Base-by-base conservation (phyloP, 2,888 invertebrate genomes). In the Drosophila phalerata region DNA sequence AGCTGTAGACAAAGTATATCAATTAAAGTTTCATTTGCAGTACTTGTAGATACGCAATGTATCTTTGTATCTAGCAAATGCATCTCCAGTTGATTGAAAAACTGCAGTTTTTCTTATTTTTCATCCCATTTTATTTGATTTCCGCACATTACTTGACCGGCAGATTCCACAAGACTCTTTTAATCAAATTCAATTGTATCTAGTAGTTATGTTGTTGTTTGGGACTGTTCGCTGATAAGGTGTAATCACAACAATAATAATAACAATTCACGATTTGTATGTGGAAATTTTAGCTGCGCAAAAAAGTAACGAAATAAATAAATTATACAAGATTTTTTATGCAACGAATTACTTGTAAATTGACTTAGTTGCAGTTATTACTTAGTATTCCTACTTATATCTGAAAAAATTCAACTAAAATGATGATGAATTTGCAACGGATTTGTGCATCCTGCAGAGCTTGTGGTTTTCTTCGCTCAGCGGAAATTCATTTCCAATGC, bases 131-230 rank as follows among this genome's bases (percentile, higher is more conserved):
- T 76, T 47, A 49, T 45, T 79, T 70, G 64, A 75, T 85, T 80
- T 80, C 70, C 79, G 79, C 56, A 37, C 66, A 73, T 52, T 40
- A 38, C 55, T 61, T 58, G 49, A 38, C 13, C 28, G 25, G 34
- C 28, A 22, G 47, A 43, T 28, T 38, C 17, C 30, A 38, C 58
- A 55, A 49, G 61, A 65, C 65, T 69, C 60, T 57, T 75, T 86
- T 81, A 68, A 84, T 88, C 81, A 88, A 86, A 88, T 86, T 84
- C 84, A 84, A 84, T 84, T 88, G 89, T 79, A 81, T 69, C 58
- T 75, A 73, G 81, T 86, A 58, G 72, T 57, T 64, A 40, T 68
- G 25, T 47, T 77, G 66, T 40, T 51, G 49, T 43, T 28, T 43
- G n/a, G 8, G 25, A 19, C 28, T 47, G 34, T 25, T 43, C 13